These are phyloP conservation scores for Sussaba pulchella DNA, from an alignment of 2,888 invertebrate species.

Conservation along the genomic window DNA sequence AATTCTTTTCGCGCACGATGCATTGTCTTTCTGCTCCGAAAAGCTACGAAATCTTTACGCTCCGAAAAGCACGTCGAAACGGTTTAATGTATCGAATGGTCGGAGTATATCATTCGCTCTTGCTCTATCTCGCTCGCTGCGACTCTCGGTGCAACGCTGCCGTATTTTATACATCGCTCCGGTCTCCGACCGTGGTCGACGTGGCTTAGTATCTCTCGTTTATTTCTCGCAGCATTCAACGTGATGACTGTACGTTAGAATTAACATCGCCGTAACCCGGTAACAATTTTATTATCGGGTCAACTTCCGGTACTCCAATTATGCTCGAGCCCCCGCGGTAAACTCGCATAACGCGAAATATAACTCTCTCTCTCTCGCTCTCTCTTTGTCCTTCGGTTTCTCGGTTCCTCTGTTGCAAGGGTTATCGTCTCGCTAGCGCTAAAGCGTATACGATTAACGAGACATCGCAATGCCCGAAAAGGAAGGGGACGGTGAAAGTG, in stretches of 20 bases:
- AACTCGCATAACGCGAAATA: conserved; percentile 60
- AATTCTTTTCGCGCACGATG: background rate
- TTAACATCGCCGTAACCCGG: conserved; percentile 35
- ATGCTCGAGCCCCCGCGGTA: conserved; percentile 33
- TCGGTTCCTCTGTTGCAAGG: conserved; percentile 54
- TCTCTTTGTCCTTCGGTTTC: conserved; percentile 55
- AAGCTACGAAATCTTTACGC: conserved; percentile 22
- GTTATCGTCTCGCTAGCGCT: conserved; percentile 43
- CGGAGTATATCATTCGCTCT: background rate
- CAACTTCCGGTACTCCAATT: conserved; percentile 46
- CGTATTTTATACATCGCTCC: conserved; percentile 1
- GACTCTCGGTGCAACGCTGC: too few species aligned
- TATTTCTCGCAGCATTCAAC: background rate
- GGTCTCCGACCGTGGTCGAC: background rate
- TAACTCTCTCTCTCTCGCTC: conserved; percentile 68
- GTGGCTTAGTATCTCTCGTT: background rate
- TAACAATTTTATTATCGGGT: conserved; percentile 56
- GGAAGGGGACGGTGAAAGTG: conserved; percentile 76
- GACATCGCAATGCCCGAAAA: conserved; percentile 55
- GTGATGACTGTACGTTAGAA: conserved; percentile 22
- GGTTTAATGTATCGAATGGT: conserved; percentile 17
- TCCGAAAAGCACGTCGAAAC: conserved; percentile 14
- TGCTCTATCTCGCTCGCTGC: background rate
- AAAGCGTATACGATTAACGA: conserved; percentile 52
- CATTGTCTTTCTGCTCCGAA: conserved; percentile 26